Percentiles rank a stretch among this genome's conserved stretches.
Evolutionary conservation across 2,797 vertebrate genomes (phyloP).

Genomic region (Pseudocheirus occidentalis): DNA sequence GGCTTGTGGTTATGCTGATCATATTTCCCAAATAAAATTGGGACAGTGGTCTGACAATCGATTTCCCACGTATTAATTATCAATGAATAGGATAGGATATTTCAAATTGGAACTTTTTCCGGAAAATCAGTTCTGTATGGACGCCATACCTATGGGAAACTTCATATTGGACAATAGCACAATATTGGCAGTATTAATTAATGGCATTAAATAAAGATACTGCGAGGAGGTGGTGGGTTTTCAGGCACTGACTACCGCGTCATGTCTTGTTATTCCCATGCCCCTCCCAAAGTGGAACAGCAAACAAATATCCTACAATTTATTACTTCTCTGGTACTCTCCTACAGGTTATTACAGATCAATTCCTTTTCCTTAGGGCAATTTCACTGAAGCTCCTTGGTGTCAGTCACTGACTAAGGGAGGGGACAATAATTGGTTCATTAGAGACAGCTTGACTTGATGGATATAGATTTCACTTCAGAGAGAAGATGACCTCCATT

Average conservation of each 20-base stretch:
- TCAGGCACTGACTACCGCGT: background rate
- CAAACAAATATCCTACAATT: background rate
- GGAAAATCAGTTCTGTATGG: background rate
- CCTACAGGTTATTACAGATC: background rate
- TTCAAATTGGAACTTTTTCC: background rate
- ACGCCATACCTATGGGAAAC: background rate
- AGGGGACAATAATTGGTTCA: background rate
- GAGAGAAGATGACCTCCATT: background rate
- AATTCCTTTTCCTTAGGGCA: background rate
- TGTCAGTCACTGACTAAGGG: background rate
- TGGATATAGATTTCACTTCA: background rate
- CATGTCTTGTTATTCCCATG: background rate
- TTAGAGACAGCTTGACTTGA: background rate
- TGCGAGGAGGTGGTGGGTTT: background rate
- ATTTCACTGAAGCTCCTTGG: background rate
- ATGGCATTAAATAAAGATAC: background rate
- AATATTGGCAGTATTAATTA: too few species aligned
- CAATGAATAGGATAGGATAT: background rate
- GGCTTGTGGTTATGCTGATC: background rate
- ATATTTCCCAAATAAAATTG: background rate
- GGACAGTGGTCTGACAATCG: background rate
- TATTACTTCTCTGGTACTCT: background rate
- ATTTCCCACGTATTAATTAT: background rate
- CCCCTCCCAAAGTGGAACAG: background rate
- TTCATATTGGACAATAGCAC: background rate